These are phyloP conservation scores for Agonum fuliginosum DNA, from an alignment of 2,888 invertebrate genomes.

Conservation along the genomic window DNA sequence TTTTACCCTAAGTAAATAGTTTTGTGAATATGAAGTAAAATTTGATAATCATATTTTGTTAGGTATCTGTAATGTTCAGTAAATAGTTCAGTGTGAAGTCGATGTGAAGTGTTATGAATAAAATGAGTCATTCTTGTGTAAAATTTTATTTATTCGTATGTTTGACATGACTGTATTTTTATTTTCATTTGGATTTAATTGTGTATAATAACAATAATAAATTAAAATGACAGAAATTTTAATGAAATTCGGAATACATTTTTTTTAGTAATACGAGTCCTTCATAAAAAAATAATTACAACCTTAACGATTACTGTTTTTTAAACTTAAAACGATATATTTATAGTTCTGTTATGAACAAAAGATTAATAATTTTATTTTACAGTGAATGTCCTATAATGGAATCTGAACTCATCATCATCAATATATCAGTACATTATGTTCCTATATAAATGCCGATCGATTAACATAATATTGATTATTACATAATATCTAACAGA, in stretches of 20 bases:
- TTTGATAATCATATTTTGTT: too few relatives aligned
- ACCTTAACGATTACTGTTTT: slow-evolving; percentile 50
- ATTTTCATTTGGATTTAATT: background rate
- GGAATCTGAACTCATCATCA: slow-evolving; percentile 41
- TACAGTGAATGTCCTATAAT: slow-evolving; percentile 20
- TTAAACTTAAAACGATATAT: slow-evolving; percentile 34
- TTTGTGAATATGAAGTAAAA: too few relatives aligned
- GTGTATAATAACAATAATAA: slow-evolving; percentile 5
- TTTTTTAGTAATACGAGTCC: slow-evolving; percentile 36
- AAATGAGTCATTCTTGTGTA: background rate
- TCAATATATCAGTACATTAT: slow-evolving; percentile 24
- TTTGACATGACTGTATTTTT: slow-evolving; percentile 26
- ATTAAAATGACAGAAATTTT: slow-evolving; percentile 50
- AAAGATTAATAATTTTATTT: slow-evolving; percentile 30
- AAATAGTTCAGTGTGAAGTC: too few relatives aligned
- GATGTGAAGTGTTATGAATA: too few relatives aligned
- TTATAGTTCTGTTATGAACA: slow-evolving; percentile 41
- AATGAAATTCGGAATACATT: slow-evolving; percentile 55
- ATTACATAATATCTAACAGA: slow-evolving; percentile 44
- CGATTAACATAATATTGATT: slow-evolving; percentile 28
- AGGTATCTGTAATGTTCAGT: too few relatives aligned
- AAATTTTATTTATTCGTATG: slow-evolving; percentile 28
- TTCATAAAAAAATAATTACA: slow-evolving; percentile 53
- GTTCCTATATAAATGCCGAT: slow-evolving; percentile 35
- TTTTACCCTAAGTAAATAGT: too few relatives aligned